Evolutionary conservation across 2,797 vertebrate species (phyloP), one percentile per base, ranked within the genome.

Genomic region (Rousettus madagascariensis): DNA sequence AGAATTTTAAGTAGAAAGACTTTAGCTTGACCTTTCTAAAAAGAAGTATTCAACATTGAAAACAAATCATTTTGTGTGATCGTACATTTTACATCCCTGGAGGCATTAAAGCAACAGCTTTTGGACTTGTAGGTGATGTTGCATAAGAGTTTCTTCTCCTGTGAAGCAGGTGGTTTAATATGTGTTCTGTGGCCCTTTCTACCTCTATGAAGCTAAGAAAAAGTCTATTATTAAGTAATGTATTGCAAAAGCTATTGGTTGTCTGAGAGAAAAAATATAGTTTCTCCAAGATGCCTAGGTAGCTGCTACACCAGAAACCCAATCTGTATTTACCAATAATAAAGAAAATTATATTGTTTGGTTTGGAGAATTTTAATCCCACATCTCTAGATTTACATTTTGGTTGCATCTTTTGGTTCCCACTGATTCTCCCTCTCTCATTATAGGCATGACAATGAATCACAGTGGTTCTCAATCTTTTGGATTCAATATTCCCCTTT

Each of bases 21-120:
- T 93, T 95, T 43, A 77, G 24, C 20, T 77, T 36, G 6, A 59
- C 46, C 59, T 97, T 95, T 85, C 33, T 38, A 86, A 78, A 94
- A 80, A 33, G 49, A 24, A 72, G 30, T 20, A 66, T 55, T 82
- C 30, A 69, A 83, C 9, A 71, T 0, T 49, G 4, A 83, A 96
- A 91, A 93, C 61, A 86, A 96, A 79, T 91, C 28, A 1, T 57
- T 26, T 71, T 41, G 1, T 41, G 59, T 33, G 61, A 75, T 28
- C 82, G 8, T 33, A 79, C 53, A 3, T 82, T 82, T 95, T 69
- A 43, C 10, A 36, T 59, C 36, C 46, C 24, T 30, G 10, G 33
- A 86, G 24, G 5, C 26, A 24, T 68, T 30, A 55, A 78, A 83
- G n/a, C 69, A 89, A 82, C 28, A 95, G 63, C 36, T 80, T 89